phyloP scores from a whole-genome alignment of 2,888 invertebrate species.

The Drosophila meridionalis region DNA sequence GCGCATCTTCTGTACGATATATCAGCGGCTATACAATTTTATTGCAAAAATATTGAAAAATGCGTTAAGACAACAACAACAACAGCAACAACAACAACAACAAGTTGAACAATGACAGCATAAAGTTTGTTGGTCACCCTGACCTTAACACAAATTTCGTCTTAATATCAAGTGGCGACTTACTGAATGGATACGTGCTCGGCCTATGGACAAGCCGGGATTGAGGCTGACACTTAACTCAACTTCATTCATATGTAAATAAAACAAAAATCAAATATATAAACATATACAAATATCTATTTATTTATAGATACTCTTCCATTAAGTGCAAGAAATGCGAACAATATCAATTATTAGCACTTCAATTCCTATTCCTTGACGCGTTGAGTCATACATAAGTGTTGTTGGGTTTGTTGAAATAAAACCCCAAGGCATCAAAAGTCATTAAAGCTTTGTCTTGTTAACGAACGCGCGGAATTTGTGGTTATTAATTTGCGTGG shows the following conservation, averaged over 20 bases:
- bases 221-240: constrained; percentile 20
- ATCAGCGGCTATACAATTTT: constrained; percentile 58
- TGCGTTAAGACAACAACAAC: constrained; percentile 68
- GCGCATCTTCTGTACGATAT: constrained; percentile 70
- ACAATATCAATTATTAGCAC: constrained; percentile 28
- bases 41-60: constrained; percentile 80
- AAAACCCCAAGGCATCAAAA: constrained; percentile 51
- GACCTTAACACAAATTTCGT: constrained; percentile 77
- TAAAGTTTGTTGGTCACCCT: constrained; percentile 75
- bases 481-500: constrained; percentile 59
- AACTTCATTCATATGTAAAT: constrained; percentile 48
- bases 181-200: constrained; percentile 51
- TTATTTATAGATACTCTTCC: constrained; percentile 7
- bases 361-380: constrained; percentile 33
- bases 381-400: constrained; percentile 49
- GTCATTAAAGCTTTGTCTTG: constrained; percentile 54
- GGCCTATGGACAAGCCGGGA: constrained; percentile 54
- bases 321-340: constrained; percentile 28
- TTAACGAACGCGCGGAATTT: constrained; percentile 36
- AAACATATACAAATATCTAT: neutral
- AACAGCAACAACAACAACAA: constrained; percentile 49
- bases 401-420: constrained; percentile 43
- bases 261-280: constrained; percentile 14
- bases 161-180: constrained; percentile 51
- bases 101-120: constrained; percentile 38